Conservation (phyloP, 2,888 invertebrate species). For the Cantharis nigra region DNA sequence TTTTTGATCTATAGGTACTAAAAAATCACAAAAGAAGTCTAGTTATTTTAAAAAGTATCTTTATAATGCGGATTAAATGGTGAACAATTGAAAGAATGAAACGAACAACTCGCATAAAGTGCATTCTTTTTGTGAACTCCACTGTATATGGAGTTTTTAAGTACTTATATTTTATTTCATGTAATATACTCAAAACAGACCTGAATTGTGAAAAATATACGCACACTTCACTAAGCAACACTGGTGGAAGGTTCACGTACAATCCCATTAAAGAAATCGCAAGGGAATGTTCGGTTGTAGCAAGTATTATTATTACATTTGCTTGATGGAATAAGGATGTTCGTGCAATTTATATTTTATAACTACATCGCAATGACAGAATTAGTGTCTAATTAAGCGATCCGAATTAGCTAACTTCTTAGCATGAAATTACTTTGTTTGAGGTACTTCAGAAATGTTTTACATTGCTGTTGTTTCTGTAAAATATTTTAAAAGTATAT, state of each 20-base stretch:
- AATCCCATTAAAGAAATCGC: constrained; percentile 12
- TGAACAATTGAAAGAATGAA: too few relatives aligned
- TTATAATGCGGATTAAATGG: too few relatives aligned
- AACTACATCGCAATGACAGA: background rate
- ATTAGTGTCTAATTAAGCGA: background rate
- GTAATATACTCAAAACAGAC: too few relatives aligned
- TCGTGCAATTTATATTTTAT: constrained; percentile 8
- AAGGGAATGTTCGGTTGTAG: constrained; percentile 9
- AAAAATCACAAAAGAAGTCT: too few relatives aligned
- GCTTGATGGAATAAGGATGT: constrained; percentile 9
- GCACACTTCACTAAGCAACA: too few relatives aligned
- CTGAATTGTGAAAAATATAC: too few relatives aligned
- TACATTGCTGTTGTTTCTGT: background rate
- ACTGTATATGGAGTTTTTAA: too few relatives aligned
- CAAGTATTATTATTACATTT: constrained; percentile 10
- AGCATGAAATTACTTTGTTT: background rate
- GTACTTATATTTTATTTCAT: too few relatives aligned
- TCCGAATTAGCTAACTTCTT: background rate
- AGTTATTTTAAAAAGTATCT: too few relatives aligned
- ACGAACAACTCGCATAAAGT: too few relatives aligned
- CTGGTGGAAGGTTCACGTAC: background rate
- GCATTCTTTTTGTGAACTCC: too few relatives aligned
- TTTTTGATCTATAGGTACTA: too few relatives aligned
- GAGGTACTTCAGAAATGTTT: background rate
- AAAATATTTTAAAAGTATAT: background rate